Evolutionary conservation across 2,113 vertebrate species (phyloP), one percentile per base, ranked within the genome.

Genomic region (Takifugu bimaculatus): DNA sequence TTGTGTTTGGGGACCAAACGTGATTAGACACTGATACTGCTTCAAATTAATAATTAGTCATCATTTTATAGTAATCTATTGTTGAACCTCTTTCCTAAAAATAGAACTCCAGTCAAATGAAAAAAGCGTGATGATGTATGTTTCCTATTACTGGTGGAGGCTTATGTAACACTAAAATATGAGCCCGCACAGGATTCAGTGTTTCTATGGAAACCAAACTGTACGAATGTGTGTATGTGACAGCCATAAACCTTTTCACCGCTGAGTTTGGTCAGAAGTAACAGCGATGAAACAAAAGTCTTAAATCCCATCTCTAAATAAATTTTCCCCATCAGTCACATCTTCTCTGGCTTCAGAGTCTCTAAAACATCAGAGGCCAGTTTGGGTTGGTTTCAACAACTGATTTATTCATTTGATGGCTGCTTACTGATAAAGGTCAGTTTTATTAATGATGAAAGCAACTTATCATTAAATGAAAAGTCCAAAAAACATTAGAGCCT

Each of bases 131-230:
- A 72, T 45, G 57, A 72, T 72, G 85, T 77, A 78, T 74, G 60
- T 80, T 75, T 78, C 50, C 50, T 83, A 69, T 79, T 80, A 74
- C 74, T 78, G 83, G 58, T 60, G 80, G 78, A 83, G 65, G 77
- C 81, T 90, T 90, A 88, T 84, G 85, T 88, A 89, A 89, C 83
- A 70, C 45, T 53, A 81, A 78, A 87, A 87, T 45, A 80, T 78
- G 82, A 50, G 80, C 77, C 82, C 82, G 85, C 81, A 81, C 25
- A 60, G 76, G 72, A 84, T 69, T 79, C 82, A 60, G 81, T 75
- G 89, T 90, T 90, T 87, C 89, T 88, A 90, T 90, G 87, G 89
- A 88, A 89, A 90, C 88, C 83, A 82, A 85, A 82, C 79, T 85
- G 84, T 83, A 74, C 63, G 59, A 84, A 82, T 82, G 62, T 80